These are phyloP conservation scores for Pseudococcus longispinus DNA, from an alignment of 2,888 invertebrate species.

Conservation along the genomic window DNA sequence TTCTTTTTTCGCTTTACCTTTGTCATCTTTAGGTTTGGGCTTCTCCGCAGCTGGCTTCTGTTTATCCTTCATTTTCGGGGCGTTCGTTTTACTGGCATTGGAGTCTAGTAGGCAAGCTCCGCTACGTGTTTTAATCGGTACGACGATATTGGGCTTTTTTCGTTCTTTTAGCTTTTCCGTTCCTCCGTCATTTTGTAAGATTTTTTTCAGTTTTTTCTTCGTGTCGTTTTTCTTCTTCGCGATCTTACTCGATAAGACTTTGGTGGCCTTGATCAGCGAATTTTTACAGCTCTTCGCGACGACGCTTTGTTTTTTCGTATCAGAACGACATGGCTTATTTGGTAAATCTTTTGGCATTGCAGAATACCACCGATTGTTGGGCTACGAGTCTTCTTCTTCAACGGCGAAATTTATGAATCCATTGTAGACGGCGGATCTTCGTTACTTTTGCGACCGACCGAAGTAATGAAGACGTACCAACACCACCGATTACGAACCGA, in stretches of 20 bases:
- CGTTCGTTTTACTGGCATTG: constrained; percentile 14
- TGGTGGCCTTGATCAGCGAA: neutral
- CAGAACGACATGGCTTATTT: constrained; percentile 48
- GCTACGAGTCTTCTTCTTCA: neutral
- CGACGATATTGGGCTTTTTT: constrained; percentile 52
- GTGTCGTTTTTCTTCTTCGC: neutral
- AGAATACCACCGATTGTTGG: neutral
- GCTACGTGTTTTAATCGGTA: constrained; percentile 39
- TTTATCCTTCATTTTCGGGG: constrained; percentile 51
- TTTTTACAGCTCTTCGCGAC: neutral
- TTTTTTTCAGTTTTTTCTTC: constrained; percentile 39
- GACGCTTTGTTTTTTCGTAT: constrained; percentile 48
- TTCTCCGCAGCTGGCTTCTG: constrained; percentile 51
- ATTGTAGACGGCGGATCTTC: neutral
- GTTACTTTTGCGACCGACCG: neutral
- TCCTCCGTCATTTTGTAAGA: neutral
- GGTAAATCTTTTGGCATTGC: constrained; percentile 52
- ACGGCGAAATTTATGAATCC: neutral
- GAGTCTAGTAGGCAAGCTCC: constrained; percentile 9
- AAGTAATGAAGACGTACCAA: neutral
- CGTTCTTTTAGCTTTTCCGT: constrained; percentile 50
- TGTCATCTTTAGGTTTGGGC: constrained; percentile 55
- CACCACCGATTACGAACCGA: neutral
- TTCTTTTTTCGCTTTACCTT: constrained; percentile 55
- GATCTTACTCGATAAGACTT: neutral